These are phyloP conservation scores for Blastomussa wellsi DNA, from an alignment of 92 coral and sea anemone species.

Conservation along the genomic window DNA sequence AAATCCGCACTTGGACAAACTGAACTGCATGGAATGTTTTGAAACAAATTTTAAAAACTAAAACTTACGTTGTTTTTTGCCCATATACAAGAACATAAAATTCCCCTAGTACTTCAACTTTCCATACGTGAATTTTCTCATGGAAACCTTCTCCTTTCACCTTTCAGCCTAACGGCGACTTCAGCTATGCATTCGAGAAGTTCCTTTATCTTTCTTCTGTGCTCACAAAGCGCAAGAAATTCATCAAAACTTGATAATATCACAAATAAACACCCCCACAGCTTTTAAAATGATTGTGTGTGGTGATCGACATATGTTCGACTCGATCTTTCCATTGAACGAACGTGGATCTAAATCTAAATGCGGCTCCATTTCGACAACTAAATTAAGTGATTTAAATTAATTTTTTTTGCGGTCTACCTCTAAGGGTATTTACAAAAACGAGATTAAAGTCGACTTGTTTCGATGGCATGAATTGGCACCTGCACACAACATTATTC, in stretches of 20 bases:
- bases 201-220: not conserved
- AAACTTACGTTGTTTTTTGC: not conserved
- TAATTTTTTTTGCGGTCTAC: not conserved
- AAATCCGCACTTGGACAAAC: not conserved
- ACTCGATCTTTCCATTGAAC: not conserved
- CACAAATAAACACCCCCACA: not conserved
- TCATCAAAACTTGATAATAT: slow-evolving; percentile 3
- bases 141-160: not conserved
- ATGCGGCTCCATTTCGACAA: not conserved
- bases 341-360: not conserved
- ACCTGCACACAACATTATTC: not conserved
- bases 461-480: not conserved
- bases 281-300: slow-evolving; percentile 12
- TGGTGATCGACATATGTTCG: not conserved
- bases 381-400: not conserved
- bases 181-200: not conserved
- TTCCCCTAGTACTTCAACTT: not conserved
- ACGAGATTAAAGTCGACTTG: not conserved
- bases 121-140: not conserved
- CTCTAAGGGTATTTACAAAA: slow-evolving; percentile 1
- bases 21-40: not conserved
- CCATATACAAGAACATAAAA: not conserved
- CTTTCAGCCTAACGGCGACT: no score
- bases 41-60: not conserved
- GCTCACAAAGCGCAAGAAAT: slow-evolving; percentile 1